Evolutionary conservation across 2,888 invertebrate species (phyloP).

Genomic region (Sarcophaga rosellei): DNA sequence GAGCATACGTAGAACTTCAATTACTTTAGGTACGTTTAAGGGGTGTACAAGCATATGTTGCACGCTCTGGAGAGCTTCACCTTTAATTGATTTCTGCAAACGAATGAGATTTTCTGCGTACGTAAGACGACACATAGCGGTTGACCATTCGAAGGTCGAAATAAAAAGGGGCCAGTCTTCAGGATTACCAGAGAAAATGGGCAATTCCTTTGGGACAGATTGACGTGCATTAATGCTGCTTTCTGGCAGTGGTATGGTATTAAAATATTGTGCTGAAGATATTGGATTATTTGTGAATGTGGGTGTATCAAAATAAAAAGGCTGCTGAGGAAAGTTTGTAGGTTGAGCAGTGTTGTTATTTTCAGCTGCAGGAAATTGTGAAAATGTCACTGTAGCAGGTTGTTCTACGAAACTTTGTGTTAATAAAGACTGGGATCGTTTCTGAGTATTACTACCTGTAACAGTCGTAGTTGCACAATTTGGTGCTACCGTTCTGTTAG

Average conservation of each 20-base stretch:
- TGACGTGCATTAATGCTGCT: constrained; percentile 17
- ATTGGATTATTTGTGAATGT: constrained; percentile 6
- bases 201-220: constrained; percentile 34
- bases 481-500: background rate
- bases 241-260: constrained; percentile 10
- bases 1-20: constrained; percentile 13
- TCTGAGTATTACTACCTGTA: background rate
- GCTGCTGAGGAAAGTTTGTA: background rate
- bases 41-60: constrained; percentile 30
- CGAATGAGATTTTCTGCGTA: constrained; percentile 41
- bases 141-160: constrained; percentile 35
- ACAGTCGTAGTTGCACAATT: constrained; percentile 4
- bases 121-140: constrained; percentile 12
- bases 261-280: constrained; percentile 8
- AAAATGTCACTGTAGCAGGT: constrained; percentile 7
- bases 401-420: background rate
- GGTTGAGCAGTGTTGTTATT: background rate
- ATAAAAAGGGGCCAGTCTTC: constrained; percentile 41
- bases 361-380: constrained; percentile 5
- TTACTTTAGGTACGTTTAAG: background rate
- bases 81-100: constrained; percentile 32
- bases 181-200: constrained; percentile 31
- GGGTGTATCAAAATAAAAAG: background rate
- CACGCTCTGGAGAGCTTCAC: constrained; percentile 21
- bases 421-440: background rate